phyloP scores from a whole-genome alignment of 2,113 vertebrate species.

The Melanerpes aurifrons region DNA sequence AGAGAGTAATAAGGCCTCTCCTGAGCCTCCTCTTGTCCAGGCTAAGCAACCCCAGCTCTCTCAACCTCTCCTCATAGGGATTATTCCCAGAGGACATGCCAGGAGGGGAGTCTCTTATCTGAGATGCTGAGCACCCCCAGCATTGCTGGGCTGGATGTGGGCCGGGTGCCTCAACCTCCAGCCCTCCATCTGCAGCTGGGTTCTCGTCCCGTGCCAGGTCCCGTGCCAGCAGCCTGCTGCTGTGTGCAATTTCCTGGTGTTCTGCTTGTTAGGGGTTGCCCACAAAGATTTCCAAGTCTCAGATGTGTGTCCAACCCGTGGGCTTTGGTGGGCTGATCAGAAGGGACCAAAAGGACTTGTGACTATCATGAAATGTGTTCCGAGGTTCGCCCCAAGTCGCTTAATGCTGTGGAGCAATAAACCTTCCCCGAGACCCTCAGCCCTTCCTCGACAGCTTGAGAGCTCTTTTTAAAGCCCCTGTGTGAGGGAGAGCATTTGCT shows the following conservation, averaged over 20 bases:
- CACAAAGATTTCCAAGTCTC: conserved; percentile 38
- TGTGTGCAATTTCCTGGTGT: conserved; percentile 1
- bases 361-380: conserved; percentile 41
- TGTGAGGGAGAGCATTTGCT: background rate
- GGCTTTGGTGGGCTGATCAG: conserved; percentile 52
- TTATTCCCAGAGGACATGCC: background rate
- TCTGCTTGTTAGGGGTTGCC: conserved; percentile 48
- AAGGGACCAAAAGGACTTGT: conserved; percentile 50
- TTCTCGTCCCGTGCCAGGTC: background rate
- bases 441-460: background rate
- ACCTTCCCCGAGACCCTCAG: background rate
- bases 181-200: background rate
- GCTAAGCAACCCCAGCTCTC: too few relatives aligned
- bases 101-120: background rate
- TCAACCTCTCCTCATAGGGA: too few relatives aligned
- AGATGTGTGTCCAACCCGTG: conserved; percentile 48
- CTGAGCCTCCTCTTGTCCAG: too few relatives aligned
- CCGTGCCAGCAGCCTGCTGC: background rate
- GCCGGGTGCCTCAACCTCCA: background rate
- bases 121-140: background rate
- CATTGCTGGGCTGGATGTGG: background rate
- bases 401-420: conserved; percentile 7
- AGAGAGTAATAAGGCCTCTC: too few relatives aligned
- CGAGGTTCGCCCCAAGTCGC: background rate
- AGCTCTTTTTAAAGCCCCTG: background rate